Evolutionary conservation across 2,797 vertebrate genomes (phyloP), one percentile per base, ranked within the genome.

Genomic region (Sebastes vulpes): DNA sequence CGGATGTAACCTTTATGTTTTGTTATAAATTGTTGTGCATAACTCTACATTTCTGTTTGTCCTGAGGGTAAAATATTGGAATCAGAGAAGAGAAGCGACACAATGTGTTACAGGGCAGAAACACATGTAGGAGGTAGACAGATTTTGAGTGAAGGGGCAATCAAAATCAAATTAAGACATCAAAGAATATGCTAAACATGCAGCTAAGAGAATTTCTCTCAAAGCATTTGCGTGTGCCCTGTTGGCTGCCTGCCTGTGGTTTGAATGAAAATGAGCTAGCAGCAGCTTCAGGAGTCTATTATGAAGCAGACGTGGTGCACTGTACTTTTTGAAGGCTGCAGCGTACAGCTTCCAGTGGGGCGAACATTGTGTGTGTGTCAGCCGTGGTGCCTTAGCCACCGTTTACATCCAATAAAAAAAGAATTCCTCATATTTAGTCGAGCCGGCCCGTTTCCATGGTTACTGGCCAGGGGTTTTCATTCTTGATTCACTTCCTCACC

Each of bases 361-460:
- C 6, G 14, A 59, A 50, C 5, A 35, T 21, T 57, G 35, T 80
- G 67, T 54, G 65, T 32, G 64, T 69, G 56, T 81, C 67, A 35
- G 38, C n/a, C 56, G 59, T 72, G 66, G 65, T 69, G 53, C 79
- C 83, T 68, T 10, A 35, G 70, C 79, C 74, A 64, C 70, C 59
- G 66, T 92, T 92, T 92, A 84, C 76, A 75, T 78, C 85, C 74
- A 88, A 65, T 72, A 80, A 74, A 84, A 85, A 78, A 66, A 75
- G 5, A 83, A 87, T 59, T 84, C 73, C 85, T 93, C 65, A 9
- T 81, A 88, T 88, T 90, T 79, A 84, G 76, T 68, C 2, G 23
- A 77, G 85, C 82, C 29, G 50, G 71, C 67, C 58, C 2, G 90
- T 94, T 85, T 72, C 95, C 93, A 93, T 93, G 89, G 93, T 83